A percentile compares a stretch with the other conserved stretches of the same genome.
These are phyloP conservation scores for Palythoa grandiflora DNA, from an alignment of 92 coral and sea anemone genomes.

Conservation along the genomic window DNA sequence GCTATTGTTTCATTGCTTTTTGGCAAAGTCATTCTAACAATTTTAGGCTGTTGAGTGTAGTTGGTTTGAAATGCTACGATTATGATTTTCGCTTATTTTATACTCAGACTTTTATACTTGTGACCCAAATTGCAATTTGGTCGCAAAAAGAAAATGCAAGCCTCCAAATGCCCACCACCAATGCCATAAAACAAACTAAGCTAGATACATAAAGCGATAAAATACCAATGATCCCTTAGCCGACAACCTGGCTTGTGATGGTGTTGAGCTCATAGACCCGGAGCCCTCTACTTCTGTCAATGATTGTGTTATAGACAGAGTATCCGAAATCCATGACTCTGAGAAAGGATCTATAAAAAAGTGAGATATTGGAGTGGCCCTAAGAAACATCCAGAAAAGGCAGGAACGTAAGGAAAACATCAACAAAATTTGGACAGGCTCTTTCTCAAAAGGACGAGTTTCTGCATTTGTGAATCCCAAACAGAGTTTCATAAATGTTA, in stretches of 20 bases:
- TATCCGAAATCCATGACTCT: conserved; percentile 53
- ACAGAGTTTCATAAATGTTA: neutral
- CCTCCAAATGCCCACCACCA: conserved; percentile 53
- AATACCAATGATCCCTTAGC: conserved; percentile 48
- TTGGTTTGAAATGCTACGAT: no score
- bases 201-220: conserved; percentile 46
- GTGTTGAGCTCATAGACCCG: conserved; percentile 42
- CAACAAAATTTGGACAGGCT: conserved; percentile 66
- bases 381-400: conserved; percentile 14
- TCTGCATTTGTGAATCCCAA: neutral
- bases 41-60: no score
- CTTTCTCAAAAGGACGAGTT: conserved; percentile 65
- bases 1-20: no score
- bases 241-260: conserved; percentile 60
- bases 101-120: no score
- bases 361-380: no score
- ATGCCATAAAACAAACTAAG: conserved; percentile 51
- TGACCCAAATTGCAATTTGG: neutral
- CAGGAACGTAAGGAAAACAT: conserved; percentile 54
- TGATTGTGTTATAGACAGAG: conserved; percentile 33
- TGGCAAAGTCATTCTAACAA: no score
- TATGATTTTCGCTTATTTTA: no score
- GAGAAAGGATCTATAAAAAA: no score
- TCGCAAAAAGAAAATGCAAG: conserved; percentile 43
- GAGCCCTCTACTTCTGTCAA: conserved; percentile 37